Conservation (phyloP, 2,797 vertebrate species). For the Lerista edwardsae region DNA sequence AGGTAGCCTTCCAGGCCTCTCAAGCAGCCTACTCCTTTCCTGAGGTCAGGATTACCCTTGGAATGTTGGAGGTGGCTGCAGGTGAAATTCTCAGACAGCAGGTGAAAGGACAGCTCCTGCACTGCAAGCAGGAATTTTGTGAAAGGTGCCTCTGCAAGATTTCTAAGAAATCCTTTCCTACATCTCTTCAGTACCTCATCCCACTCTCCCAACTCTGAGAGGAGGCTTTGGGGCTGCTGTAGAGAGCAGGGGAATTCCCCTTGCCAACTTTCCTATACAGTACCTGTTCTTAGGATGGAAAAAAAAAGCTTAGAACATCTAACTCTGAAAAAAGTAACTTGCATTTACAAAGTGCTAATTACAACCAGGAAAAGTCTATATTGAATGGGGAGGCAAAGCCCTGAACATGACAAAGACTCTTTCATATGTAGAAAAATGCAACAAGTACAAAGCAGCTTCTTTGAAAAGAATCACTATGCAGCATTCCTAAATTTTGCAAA, state of each 20-base stretch:
- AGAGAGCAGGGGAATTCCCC: no score
- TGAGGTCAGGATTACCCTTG: no score
- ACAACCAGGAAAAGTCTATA: conserved; percentile 34
- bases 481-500: background rate
- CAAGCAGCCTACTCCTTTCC: background rate
- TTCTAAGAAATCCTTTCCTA: no score
- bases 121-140: no score
- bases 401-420: conserved; percentile 41
- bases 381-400: conserved; percentile 32
- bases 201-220: no score
- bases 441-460: conserved; percentile 37
- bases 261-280: no score
- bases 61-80: no score
- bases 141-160: no score
- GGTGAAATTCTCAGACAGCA: no score
- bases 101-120: no score
- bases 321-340: background rate
- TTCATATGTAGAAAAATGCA: conserved; percentile 36
- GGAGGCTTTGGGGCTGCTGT: no score
- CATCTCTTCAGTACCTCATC: no score
- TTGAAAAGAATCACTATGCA: conserved; percentile 41
- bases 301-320: background rate
- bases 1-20: background rate
- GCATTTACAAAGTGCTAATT: conserved; percentile 12
- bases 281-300: background rate